Base-by-base conservation (phyloP, 2,113 vertebrate genomes). In the Setophaga coronata region DNA sequence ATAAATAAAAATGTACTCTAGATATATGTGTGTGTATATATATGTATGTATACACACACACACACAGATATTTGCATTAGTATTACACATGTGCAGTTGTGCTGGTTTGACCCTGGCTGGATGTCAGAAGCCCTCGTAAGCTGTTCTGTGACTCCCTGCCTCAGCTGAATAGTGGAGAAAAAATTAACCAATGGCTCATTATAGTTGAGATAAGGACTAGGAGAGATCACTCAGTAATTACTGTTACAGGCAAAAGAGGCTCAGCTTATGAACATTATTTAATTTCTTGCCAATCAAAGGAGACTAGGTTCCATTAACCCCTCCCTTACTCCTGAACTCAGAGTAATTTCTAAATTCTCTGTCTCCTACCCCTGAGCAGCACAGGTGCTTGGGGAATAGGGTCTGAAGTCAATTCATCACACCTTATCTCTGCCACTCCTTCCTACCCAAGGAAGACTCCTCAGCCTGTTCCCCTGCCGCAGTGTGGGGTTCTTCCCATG, bases 111-210 rank as follows among this genome's bases (percentile, higher is more conserved):
- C 57, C 12, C 5, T 54, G 31, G 6, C 14, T 82, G 34, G 34
- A 38, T 7, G 2, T 18, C 61, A 70, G 8, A 23, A 65, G 29
- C 23, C 23, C 40, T n/a, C 0, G 0, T 74, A 57, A 64, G 31
- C 7, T 38, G 18, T 61, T 45, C 38, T 38, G 7, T 54, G 28
- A 28, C 8, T 78, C 38, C 10, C 12, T 8, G 67, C 12, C 72
- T 53, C 47, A 33, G 45, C 7, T 61, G 33, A 78, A 47, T 19
- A n/a, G 36, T 38, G 36, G 28, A 28, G 7, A 69, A 67, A 38
- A 70, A 38, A n/a, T n/a, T 24, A 38, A 78, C 15, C 5, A 51
- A 8, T 16, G 18, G 6, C n/a, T 69, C 15, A 10, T 45, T 53
- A 18, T 6, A 38, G 6, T 29, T 53, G 18, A 45, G 14, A 23